phyloP scores from a whole-genome alignment of 2,797 vertebrate genomes.

The Melanotaenia boesemani region DNA sequence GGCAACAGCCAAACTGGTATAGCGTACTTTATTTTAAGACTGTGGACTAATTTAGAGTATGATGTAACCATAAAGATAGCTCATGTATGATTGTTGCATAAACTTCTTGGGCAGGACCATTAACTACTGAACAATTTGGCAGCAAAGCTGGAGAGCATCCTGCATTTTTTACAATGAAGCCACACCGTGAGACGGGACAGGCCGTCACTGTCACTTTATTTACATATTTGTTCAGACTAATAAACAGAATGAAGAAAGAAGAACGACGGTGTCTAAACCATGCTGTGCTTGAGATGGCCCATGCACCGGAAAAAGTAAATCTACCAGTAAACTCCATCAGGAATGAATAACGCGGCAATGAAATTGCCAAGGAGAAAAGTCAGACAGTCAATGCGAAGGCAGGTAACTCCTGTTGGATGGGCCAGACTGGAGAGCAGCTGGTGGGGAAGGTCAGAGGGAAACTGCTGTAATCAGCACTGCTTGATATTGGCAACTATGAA shows the following conservation, averaged over 20 bases:
- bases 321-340: conserved; percentile 50
- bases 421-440: conserved; percentile 72
- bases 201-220: conserved; percentile 56
- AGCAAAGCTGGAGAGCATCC: conserved; percentile 36
- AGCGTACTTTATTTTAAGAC: conserved; percentile 36
- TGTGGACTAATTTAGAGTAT: conserved; percentile 41
- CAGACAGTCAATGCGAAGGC: conserved; percentile 20
- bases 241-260: conserved; percentile 69
- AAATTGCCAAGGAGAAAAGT: conserved; percentile 50
- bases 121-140: conserved; percentile 51
- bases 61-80: conserved; percentile 46
- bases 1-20: conserved; percentile 19
- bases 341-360: conserved; percentile 43
- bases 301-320: conserved; percentile 64
- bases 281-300: conserved; percentile 54
- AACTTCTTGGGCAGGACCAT: conserved; percentile 34
- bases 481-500: conserved; percentile 66
- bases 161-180: conserved; percentile 35
- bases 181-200: conserved; percentile 36
- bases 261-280: conserved; percentile 60
- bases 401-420: conserved; percentile 56
- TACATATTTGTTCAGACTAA: conserved; percentile 73
- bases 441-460: conserved; percentile 78
- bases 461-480: conserved; percentile 73
- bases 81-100: conserved; percentile 33